Conservation (phyloP, 1,140 invertebrate genomes). For the Sarcophaga bullata region DNA sequence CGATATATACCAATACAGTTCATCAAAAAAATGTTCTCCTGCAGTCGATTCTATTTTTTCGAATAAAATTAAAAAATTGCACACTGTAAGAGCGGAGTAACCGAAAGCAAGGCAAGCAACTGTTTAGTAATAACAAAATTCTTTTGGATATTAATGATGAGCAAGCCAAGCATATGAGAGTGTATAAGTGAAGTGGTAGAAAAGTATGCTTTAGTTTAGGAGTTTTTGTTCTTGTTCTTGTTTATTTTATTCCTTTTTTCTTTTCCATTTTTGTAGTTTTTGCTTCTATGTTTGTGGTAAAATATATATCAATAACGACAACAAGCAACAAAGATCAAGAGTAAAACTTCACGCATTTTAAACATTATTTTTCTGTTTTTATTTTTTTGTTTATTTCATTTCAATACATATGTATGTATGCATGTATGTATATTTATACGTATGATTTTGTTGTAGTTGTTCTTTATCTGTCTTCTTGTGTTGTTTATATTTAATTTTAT, state of each 20-base stretch:
- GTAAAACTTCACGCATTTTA: constrained; percentile 4
- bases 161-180: too few relatives aligned
- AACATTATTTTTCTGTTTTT: constrained; percentile 14
- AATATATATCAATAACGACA: neutral
- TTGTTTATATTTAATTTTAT: constrained; percentile 38
- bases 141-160: too few relatives aligned
- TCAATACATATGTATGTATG: neutral
- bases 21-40: too few relatives aligned
- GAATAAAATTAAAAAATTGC: too few relatives aligned
- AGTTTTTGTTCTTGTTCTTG: neutral
- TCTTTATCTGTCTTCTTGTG: constrained; percentile 24
- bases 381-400: neutral
- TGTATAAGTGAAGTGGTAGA: neutral
- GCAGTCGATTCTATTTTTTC: too few relatives aligned
- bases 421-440: neutral
- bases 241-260: neutral
- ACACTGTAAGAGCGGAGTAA: too few relatives aligned
- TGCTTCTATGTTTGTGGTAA: neutral
- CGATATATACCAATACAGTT: too few relatives aligned
- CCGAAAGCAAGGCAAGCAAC: too few relatives aligned
- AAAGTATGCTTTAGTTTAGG: constrained; percentile 9
- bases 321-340: neutral
- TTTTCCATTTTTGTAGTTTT: too few relatives aligned
- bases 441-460: constrained; percentile 23
- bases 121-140: too few relatives aligned